Base-by-base conservation (phyloP, 2,113 vertebrate species). In the Chrysochloris asiatica region DNA sequence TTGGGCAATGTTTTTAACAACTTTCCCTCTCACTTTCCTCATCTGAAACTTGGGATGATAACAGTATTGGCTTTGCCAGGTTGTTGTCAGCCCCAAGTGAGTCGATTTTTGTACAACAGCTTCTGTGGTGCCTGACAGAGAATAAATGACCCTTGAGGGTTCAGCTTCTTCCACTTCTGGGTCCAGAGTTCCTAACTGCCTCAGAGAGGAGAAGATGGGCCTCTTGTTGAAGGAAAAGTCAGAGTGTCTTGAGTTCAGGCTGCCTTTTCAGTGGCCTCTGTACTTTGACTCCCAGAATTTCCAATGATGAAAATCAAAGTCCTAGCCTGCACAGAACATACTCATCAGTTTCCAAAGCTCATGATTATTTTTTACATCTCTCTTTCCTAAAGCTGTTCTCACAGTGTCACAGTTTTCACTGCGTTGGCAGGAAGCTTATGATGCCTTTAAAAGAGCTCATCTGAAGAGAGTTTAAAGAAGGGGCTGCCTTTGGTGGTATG, bases 291-390 rank as follows among this genome's bases (percentile, higher is more conserved):
- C 54, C 76, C 65, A 6, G 13, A 91, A 43, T 30, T 84, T 92
- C 52, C 38, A 83, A 8, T 80, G 19, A 76, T 67, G 45, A 80
- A 78, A 72, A 41, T 83, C 56, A 71, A 71, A 80, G 43, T 33
- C 14, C 30, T 67, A 43, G 24, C 24, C 36, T 81, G 59, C 65
- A 76, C 28, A 83, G 45, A 73, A 48, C 24, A 24, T 33, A 33
- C 43, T 91, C 47, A 75, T 77, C 41, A 52, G 22, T 36, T 41
- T 82, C 41, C 67, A 47, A 80, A 91, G 48, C 65, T 83, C 88
- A 26, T 72, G 30, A 92, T 77, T 88, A 24, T 45, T 61, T 95
- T 75, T 48, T 83, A 24, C 33, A 14, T 45, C 61, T 90, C 50
- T 36, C 12, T 90, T 82, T 88, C 33, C 77, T 76, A 50, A 88